Percentiles rank a stretch among this genome's conserved stretches.
phyloP scores from a whole-genome alignment of 64 coral and sea anemone species.

The Anthopleura sola region DNA sequence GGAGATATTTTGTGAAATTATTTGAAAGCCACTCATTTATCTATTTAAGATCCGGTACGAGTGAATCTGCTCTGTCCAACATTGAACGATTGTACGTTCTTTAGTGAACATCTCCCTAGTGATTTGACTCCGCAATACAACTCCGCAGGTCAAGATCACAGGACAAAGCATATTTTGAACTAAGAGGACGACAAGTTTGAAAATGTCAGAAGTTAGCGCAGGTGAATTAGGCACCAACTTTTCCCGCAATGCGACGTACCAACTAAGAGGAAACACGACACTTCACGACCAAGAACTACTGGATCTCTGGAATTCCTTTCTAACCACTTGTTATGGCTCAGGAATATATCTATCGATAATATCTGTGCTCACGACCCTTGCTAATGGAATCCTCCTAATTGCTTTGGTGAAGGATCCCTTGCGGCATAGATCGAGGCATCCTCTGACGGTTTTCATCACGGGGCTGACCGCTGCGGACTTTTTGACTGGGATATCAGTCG shows the following conservation, averaged over 20 bases:
- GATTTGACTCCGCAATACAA: background rate
- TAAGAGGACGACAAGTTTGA: background rate
- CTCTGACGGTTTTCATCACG: background rate
- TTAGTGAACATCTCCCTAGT: too few species aligned
- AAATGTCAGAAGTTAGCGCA: background rate
- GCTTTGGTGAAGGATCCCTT: background rate
- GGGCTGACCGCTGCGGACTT: constrained; percentile 18
- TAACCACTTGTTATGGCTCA: constrained; percentile 6
- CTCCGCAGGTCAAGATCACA: background rate
- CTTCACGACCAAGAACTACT: background rate
- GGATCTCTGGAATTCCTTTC: background rate
- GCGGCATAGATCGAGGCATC: constrained; percentile 9
- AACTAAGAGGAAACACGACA: background rate
- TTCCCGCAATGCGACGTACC: background rate
- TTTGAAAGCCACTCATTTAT: too few species aligned
- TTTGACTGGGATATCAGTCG: background rate
- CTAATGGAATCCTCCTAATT: constrained; percentile 22
- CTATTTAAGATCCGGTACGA: too few species aligned
- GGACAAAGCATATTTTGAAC: background rate
- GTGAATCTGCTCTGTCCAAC: too few species aligned
- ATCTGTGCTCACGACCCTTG: background rate
- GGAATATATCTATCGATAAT: constrained; percentile 17
- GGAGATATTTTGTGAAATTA: too few species aligned
- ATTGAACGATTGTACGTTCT: too few species aligned
- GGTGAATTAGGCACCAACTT: background rate